phyloP scores from a whole-genome alignment of 2,888 invertebrate genomes.

The Aromia moschata region DNA sequence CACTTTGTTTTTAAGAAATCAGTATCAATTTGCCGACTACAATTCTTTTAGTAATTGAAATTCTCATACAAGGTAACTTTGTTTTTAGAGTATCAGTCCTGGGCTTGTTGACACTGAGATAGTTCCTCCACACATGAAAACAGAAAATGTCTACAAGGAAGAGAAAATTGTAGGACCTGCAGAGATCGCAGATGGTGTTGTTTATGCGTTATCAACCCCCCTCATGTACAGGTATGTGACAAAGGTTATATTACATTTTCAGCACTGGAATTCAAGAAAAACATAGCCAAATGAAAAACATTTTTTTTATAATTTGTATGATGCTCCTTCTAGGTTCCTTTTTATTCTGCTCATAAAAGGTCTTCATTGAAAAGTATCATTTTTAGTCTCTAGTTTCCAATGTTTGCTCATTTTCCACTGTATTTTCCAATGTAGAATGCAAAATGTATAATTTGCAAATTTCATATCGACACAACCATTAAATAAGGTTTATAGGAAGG shows the following conservation, averaged over 20 bases:
- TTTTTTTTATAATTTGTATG: background rate
- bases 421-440: background rate
- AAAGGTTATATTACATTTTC: too few relatives aligned
- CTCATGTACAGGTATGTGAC: conserved; percentile 49
- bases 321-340: background rate
- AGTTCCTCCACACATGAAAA: background rate
- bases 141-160: background rate
- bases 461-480: too few relatives aligned
- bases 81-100: conserved; percentile 47
- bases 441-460: background rate
- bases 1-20: too few relatives aligned
- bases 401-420: too few relatives aligned
- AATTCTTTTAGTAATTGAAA: background rate
- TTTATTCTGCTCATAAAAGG: background rate
- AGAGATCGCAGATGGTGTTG: conserved; percentile 44
- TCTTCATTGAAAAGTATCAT: too few relatives aligned
- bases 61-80: background rate
- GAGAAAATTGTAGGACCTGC: conserved; percentile 31
- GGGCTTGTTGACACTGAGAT: conserved; percentile 39
- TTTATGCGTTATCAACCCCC: conserved; percentile 46
- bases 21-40: too few relatives aligned
- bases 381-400: too few relatives aligned
- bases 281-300: background rate
- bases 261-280: background rate
- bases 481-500: background rate